Conservation (phyloP, 2,797 vertebrate species). For the Megalops cyprinoides region DNA sequence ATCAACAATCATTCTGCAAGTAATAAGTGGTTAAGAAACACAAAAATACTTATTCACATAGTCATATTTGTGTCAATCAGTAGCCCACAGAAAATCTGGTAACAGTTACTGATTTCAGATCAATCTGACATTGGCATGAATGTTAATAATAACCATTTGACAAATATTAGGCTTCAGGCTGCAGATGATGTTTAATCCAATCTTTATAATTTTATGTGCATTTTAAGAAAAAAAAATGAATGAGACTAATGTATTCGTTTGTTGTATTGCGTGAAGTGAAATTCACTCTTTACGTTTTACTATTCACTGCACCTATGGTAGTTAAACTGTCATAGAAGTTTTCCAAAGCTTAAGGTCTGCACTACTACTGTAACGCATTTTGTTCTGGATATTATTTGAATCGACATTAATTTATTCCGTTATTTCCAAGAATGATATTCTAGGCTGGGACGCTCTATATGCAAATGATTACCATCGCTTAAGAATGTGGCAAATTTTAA, state of each 20-base stretch:
- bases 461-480: not conserved
- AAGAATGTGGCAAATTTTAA: not conserved
- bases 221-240: not conserved
- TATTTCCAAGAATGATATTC: not conserved
- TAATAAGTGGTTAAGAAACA: not conserved
- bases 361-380: not conserved
- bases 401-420: not conserved
- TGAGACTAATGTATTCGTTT: not conserved
- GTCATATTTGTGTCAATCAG: not conserved
- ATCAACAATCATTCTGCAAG: not conserved
- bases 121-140: not conserved
- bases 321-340: not conserved
- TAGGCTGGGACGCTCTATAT: not conserved
- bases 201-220: not conserved
- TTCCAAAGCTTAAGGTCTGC: not conserved
- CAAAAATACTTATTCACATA: too few species aligned
- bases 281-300: not conserved
- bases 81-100: not conserved
- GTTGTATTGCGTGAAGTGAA: not conserved
- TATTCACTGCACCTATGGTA: not conserved
- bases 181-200: not conserved
- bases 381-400: not conserved
- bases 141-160: not conserved
- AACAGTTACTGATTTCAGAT: not conserved
- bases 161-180: not conserved